Base-by-base conservation (phyloP, 2,797 vertebrate species). In the Pogonophryne albipinna region DNA sequence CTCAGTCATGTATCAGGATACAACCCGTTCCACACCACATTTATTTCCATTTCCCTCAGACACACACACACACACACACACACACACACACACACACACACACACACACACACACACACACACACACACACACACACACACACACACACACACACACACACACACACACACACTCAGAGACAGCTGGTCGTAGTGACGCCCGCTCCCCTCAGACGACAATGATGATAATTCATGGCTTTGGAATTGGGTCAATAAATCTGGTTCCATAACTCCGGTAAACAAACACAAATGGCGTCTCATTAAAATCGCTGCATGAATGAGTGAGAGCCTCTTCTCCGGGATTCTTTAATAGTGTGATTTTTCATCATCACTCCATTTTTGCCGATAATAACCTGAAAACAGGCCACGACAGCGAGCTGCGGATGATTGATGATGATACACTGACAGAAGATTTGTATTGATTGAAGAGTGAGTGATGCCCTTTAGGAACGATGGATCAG, bases 211-310 rank as follows among this genome's bases (percentile, higher is more conserved):
- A 13, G 68, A 42, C 7, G 16, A 2, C 38, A 3, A 12, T 34
- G 68, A 31, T n/a, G 13, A 55, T 66, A 8, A 53, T 42, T 75
- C 53, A 38, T 12, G 7, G 11, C 15, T 55, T 14, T 59, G 49
- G 64, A 81, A 62, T 4, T 49, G 77, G 84, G 82, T 91, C 84
- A 41, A 44, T 71, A 46, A 19, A 44, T 56, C 72, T 74, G 74
- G 8, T 58, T 51, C 71, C 67, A 66, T 78, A 20, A 60, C 50
- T 42, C 20, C 12, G 6, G 77, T 66, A 71, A 82, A 83, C 82
- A 80, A 78, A 81, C 62, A 66, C 70, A 63, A 77, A 84, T 31
- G 74, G 52, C 60, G 12, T 50, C 74, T 81, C 60, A 6, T 81
- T 78, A 76, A 58, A 55, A 38, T 41, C 11, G 51, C 61, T 16